Base-by-base conservation (phyloP, 1,140 invertebrate genomes). In the Hestina assimilis region DNA sequence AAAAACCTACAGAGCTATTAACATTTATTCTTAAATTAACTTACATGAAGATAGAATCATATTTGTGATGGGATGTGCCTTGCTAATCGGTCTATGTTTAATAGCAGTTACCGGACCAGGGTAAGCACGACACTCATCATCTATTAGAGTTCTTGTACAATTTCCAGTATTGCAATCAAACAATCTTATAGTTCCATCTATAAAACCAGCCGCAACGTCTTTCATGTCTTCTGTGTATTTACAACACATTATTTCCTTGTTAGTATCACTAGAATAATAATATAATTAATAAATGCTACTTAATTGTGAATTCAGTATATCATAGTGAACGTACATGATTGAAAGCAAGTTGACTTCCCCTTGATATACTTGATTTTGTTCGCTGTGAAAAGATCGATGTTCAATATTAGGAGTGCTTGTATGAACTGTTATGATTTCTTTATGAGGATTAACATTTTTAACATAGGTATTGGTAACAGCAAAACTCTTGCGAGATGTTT, bases 181-280 rank as follows among this genome's bases (percentile, higher is more conserved):
- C 19, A 92, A 63, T 52, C 85, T 77, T 11, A 92, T 81, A 1
- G 80, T 84, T 12, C 92, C 91, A 65, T 92, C 90, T 3, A 88
- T 78, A 50, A 90, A 89, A 31, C 92, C 92, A 21, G 86, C 86
- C 29, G 89, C 91, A 51, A 92, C 66, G 51, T 89, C 86, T 45
- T 90, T 90, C 40, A 73, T 83, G 47, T 89, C 86, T 75, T 92
- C 91, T 11, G 90, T 92, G 65, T 92, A 92, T 80, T 91, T 90
- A 50, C 90, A 79, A 62, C 90, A 92, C 60, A 91, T 80, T 50
- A 90, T 82, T 33, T 92, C 89, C 40, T 89, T 48, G 20, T 48
- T 28, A 12, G 45, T 48, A 23, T 48, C 29, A 15, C 45, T 48
- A 23, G 12, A 48, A 48, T 12, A 20, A 54, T 21, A 59, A 48